These are phyloP conservation scores for Phymatocera aterrima DNA, from an alignment of 2,888 invertebrate species.

Conservation along the genomic window DNA sequence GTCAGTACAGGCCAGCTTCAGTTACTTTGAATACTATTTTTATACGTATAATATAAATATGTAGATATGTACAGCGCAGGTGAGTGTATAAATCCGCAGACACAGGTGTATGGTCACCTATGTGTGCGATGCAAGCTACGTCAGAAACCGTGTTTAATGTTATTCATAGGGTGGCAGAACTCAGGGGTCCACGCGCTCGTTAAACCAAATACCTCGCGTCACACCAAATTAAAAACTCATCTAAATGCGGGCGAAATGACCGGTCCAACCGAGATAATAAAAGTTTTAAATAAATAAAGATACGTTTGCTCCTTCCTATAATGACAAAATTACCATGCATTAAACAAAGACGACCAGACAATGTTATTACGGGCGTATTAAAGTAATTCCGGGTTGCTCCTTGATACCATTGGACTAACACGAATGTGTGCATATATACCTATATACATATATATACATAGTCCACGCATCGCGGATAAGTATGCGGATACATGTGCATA, in stretches of 20 bases:
- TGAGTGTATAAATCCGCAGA: background rate
- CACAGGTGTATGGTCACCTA: background rate
- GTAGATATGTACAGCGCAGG: background rate
- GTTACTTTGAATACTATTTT: background rate
- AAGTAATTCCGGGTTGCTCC: conserved; percentile 56
- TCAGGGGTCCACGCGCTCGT: conserved; percentile 58
- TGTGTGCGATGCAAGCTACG: background rate
- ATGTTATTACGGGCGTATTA: conserved; percentile 58
- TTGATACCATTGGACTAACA: conserved; percentile 50
- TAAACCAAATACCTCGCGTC: conserved; percentile 65
- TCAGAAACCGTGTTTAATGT: conserved; percentile 54
- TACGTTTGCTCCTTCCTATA: conserved; percentile 57
- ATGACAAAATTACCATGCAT: conserved; percentile 65
- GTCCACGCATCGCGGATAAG: no score
- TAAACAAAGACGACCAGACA: conserved; percentile 56
- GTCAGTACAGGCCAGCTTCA: background rate
- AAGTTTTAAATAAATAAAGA: conserved; percentile 65
- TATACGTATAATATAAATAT: background rate
- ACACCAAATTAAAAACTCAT: conserved; percentile 68
- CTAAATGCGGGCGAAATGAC: conserved; percentile 63
- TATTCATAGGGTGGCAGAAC: conserved; percentile 58
- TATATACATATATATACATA: conserved; percentile 27
- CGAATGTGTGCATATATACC: no score
- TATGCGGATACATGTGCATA: background rate
- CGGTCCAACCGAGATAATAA: conserved; percentile 54